phyloP scores from a whole-genome alignment of 2,797 vertebrate genomes.

The Pempheris klunzingeri region DNA sequence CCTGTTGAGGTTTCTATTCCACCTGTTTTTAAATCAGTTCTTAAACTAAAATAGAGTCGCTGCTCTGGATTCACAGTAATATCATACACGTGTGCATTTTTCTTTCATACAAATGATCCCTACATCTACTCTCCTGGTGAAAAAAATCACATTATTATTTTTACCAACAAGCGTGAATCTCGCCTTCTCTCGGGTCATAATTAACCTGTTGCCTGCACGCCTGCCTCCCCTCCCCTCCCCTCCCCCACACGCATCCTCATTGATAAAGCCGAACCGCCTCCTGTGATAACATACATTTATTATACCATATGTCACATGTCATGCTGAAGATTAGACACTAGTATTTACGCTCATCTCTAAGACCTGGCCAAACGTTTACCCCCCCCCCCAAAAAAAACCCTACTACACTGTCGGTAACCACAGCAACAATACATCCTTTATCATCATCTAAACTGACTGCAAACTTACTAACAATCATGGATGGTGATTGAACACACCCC shows the following conservation, averaged over 20 bases:
- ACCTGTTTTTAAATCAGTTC: background rate
- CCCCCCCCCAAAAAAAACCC: too few species aligned
- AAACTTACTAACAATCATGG: background rate
- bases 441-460: background rate
- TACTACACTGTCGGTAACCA: conserved; percentile 9
- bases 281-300: background rate
- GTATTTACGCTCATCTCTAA: background rate
- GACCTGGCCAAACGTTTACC: too few species aligned
- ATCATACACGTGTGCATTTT: background rate
- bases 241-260: background rate
- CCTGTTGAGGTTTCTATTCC: background rate
- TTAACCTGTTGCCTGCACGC: conserved; percentile 21
- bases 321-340: background rate
- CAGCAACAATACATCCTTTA: background rate
- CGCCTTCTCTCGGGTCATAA: background rate
- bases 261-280: background rate
- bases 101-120: background rate
- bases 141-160: background rate
- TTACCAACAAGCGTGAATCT: background rate
- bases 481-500: background rate
- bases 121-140: background rate
- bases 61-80: background rate
- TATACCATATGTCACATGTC: too few species aligned
- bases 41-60: background rate
- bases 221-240: background rate